Base-by-base conservation (phyloP, 2,888 invertebrate species). In the Ochlodes sylvanus region DNA sequence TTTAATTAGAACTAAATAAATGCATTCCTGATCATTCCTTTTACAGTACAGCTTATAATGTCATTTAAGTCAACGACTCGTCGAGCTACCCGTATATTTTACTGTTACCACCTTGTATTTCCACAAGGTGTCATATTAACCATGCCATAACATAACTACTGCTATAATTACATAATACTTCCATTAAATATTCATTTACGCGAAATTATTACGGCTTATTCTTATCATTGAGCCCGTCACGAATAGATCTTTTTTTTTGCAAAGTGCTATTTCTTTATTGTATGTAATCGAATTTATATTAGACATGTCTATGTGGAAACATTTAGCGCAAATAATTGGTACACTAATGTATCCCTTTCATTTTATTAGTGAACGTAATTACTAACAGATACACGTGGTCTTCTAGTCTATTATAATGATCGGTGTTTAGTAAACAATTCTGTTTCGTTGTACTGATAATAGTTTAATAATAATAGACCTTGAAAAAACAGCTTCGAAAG, bases 121-220 rank as follows among this genome's bases (percentile, higher is more conserved):
- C 62, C 64, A 75, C 80, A 84, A 84, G 84, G 84, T 84, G 85
- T 82, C 70, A 71, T 77, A 84, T 86, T 84, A 60, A 60, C n/a
- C 44, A 15, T 55, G 60, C 69, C 75, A 77, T 83, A 81, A 81
- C 80, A 73, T 66, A 60, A 73, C 58, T 77, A 82, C 84, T 82
- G 73, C 68, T 72, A 74, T 83, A 85, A 85, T 84, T 82, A 77
- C 75, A 73, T 73, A 27, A 76, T 76, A 78, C 77, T 73, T 76
- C 73, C 70, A 78, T 77, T 78, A 79, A 81, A 82, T 85, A 84
- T 84, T 84, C 83, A 84, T 81, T 83, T 82, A 81, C 80, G 76
- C 38, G 34, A 56, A 67, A 61, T 68, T 68, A 47, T 56, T 55
- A 56, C 47, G 10, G 54, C 60, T 44, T 15, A 52, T 10, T 47